A percentile compares a stretch with the other conserved stretches of the same genome.
Evolutionary conservation across 2,113 vertebrate species (phyloP).

Genomic region (Istiophorus platypterus): DNA sequence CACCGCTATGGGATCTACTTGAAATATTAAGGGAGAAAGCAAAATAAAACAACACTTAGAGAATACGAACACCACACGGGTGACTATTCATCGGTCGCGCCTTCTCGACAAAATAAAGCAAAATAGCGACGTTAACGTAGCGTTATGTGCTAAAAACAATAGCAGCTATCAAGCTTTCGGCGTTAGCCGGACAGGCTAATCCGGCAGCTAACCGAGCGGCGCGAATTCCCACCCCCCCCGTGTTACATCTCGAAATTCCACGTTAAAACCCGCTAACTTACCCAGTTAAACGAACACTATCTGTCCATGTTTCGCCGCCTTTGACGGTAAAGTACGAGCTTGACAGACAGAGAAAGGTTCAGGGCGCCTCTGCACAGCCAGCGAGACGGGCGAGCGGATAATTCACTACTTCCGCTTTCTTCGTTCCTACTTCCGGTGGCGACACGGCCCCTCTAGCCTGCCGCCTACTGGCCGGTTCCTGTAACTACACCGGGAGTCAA

Average conservation of each 20-base stretch:
- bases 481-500: slow-evolving; percentile 18
- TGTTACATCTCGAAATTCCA: background rate
- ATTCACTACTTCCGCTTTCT: slow-evolving; percentile 64
- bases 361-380: background rate
- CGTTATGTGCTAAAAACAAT: slow-evolving; percentile 75
- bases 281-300: slow-evolving; percentile 66
- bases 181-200: slow-evolving; percentile 60
- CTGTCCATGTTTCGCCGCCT: slow-evolving; percentile 66
- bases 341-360: background rate
- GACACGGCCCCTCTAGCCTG: background rate
- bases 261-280: slow-evolving; percentile 37
- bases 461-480: slow-evolving; percentile 19
- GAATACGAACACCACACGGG: background rate
- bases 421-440: slow-evolving; percentile 50
- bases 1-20: background rate
- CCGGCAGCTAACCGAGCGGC: slow-evolving; percentile 43
- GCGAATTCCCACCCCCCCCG: too few relatives aligned
- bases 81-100: accelerated
- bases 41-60: background rate
- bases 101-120: background rate
- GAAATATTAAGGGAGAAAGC: background rate
- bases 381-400: background rate
- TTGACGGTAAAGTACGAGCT: background rate
- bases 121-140: background rate
- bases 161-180: slow-evolving; percentile 42